Base-by-base conservation (phyloP, 2,113 vertebrate genomes). In the Chaenocephalus aceratus region DNA sequence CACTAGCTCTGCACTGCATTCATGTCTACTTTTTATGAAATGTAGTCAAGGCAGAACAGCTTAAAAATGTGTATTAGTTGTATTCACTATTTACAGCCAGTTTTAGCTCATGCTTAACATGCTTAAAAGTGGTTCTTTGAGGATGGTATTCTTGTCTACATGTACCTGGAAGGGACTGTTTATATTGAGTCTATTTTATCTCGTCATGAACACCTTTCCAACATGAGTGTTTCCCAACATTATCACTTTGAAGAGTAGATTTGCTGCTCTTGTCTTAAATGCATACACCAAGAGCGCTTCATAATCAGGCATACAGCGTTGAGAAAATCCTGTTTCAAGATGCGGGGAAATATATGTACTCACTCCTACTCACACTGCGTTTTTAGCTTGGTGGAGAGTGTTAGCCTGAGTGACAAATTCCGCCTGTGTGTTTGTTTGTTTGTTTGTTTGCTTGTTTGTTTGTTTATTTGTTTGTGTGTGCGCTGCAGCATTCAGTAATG, bases 351-450 rank as follows among this genome's bases (percentile, higher is more conserved):
- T 64, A 59, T 26, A 65, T 8, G 52, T 13, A 34, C n/a, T 1
- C 13, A 79, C 86, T 85, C 82, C 77, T 48, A 86, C 72, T 69
- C 66, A n/a, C 41, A 53, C 5, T n/a, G 10, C 58, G 9, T 56
- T 70, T 66, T 65, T 1, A 79, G 66, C 79, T 45, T 12, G 46
- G 36, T 26, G 6, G 60, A 45, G 74, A 68, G 18, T 51, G 41
- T 41, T 36, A 75, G 72, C 41, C 12, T 69, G 26, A 48, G 45
- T 68, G 21, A 64, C 69, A 45, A 56, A 36, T 14, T 80, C 76
- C 60, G 53, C 36, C 10, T 21, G 46, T 49, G n/a, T 21, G 21
- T 21, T 21, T 21, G 21, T 21, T 21, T 21, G 21, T 21, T 21
- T 21, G 21, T 21, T 21, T 21, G 21, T 21, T 21, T 21, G 26